Base-by-base conservation (phyloP, 2,113 vertebrate genomes). In the Poeciliopsis prolifica region DNA sequence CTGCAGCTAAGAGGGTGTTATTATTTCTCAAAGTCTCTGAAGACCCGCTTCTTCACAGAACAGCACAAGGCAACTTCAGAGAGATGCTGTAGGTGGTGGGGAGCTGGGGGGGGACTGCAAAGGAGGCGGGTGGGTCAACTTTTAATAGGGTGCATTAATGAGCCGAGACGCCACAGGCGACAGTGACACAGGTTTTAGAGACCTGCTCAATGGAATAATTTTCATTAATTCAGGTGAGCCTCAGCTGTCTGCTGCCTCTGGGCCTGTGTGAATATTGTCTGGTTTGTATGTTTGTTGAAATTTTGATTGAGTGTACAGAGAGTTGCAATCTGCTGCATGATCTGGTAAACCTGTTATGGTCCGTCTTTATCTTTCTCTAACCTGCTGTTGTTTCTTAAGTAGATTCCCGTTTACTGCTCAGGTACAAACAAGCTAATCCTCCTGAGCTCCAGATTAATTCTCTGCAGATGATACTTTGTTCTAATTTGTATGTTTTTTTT, bases 141-240 rank as follows among this genome's bases (percentile, higher is more conserved):
- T 86, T 88, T 89, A 79, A 87, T 61, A 66, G 79, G 71, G 65
- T 74, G 79, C 37, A 61, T 65, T 82, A 72, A 74, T 82, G 76
- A 85, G 63, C 61, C 58, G 73, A 69, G 70, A 79, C 17, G 66
- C 74, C 77, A 72, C 80, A 65, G 64, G 77, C 37, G 61, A 77
- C 83, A 79, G 70, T 42, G 85, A 24, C 80, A 74, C 77, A 78
- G 68, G 82, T 87, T 82, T 78, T 76, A 73, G 35, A 87, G 75
- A 65, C 72, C 67, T 51, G 71, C 78, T 77, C 19, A 13, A 64
- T 51, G 68, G 74, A 68, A 72, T 44, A 24, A 44, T 44, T 62
- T 70, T 74, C 60, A 70, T 84, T 77, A 60, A 77, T 72, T 69
- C 17, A 30, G 35, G 40, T 70, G 74, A 60, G 33, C 62, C 24